These are phyloP conservation scores for Pinctada fucata DNA, from an alignment of 2,888 invertebrate genomes.

Conservation along the genomic window DNA sequence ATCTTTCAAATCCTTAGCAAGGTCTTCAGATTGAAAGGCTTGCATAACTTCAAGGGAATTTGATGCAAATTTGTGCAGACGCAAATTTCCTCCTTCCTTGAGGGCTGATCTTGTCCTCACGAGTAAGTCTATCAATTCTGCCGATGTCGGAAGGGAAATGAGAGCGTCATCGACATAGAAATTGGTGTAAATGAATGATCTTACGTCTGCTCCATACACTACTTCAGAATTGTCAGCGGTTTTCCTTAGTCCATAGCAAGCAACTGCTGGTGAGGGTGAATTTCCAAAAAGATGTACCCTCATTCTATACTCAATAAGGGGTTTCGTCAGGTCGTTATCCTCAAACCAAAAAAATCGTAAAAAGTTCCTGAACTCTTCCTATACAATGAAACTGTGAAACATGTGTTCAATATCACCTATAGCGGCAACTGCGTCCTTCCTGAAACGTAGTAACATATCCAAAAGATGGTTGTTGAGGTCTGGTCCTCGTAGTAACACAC, in stretches of 20 bases:
- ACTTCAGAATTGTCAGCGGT: slow-evolving; percentile 21
- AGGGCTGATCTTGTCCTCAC: slow-evolving; percentile 26
- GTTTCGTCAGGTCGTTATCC: slow-evolving; percentile 27
- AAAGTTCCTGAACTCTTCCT: slow-evolving; percentile 34
- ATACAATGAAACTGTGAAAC: slow-evolving; percentile 40
- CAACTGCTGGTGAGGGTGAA: slow-evolving; percentile 39
- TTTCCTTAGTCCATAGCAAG: slow-evolving; percentile 34
- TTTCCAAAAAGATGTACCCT: slow-evolving; percentile 33
- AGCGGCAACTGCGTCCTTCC: slow-evolving; percentile 28
- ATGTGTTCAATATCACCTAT: slow-evolving; percentile 40
- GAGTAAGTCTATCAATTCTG: slow-evolving; percentile 17
- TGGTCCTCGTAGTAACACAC: slow-evolving; percentile 38
- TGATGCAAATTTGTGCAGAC: slow-evolving; percentile 41
- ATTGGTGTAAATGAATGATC: slow-evolving; percentile 20
- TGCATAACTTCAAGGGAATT: slow-evolving; percentile 31
- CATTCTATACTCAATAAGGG: slow-evolving; percentile 40
- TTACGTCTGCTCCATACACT: slow-evolving; percentile 10
- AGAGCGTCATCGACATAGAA: slow-evolving; percentile 46
- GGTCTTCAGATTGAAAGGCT: slow-evolving; percentile 35
- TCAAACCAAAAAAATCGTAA: slow-evolving; percentile 39
- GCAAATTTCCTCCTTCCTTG: slow-evolving; percentile 28
- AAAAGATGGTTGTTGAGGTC: slow-evolving; percentile 37
- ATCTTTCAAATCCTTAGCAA: slow-evolving; percentile 27
- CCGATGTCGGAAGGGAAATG: slow-evolving; percentile 15
- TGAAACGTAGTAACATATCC: slow-evolving; percentile 34